Evolutionary conservation across 2,797 vertebrate species (phyloP), one percentile per base, ranked within the genome.

Genomic region (Chrysocyon brachyurus): DNA sequence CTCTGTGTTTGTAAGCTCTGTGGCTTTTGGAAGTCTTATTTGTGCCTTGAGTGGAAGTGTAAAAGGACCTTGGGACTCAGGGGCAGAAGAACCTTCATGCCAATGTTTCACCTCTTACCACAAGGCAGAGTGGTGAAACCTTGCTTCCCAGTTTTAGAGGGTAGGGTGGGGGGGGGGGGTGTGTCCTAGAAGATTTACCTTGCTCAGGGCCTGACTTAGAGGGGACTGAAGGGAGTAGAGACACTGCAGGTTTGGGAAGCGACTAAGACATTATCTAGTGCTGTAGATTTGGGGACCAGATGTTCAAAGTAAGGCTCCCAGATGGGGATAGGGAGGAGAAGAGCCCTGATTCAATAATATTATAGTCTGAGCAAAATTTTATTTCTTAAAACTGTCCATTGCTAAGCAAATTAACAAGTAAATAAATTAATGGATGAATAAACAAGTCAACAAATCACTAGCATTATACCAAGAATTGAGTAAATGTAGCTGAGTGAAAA

Each of bases 221-320:
- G 46, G 57, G 28, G 12, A 11, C 26, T 8, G 0, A 46, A 91
- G 63, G 28, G 26, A 11, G 26, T 15, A 9, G 49, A 66, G 81
- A 57, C 8, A 57, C 12, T 16, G 54, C 11, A n/a, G 72, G 8
- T 22, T 24, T 52, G 8, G 75, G 78, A 59, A 57, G 54, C 31
- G 78, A 28, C 15, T 59, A 2, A 59, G 75, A 75, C 52, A 33
- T 86, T 17, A 12, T 78, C 59, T 68, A 73, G 17, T 28, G 54
- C 31, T 92, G 11, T 22, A 57, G 12, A 26, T 81, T 94, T 91
- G 2, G 22, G 49, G 14, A 46, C 57, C 2, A 11, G 28, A 49
- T 61, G n/a, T 91, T 94, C 10, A 12, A 59, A 87, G 36, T 66
- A 78, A 94, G 26, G n/a, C 59, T 91, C 68, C 81, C n/a, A 94